phyloP scores from a whole-genome alignment of 1,140 invertebrate species.

The Limonius californicus region DNA sequence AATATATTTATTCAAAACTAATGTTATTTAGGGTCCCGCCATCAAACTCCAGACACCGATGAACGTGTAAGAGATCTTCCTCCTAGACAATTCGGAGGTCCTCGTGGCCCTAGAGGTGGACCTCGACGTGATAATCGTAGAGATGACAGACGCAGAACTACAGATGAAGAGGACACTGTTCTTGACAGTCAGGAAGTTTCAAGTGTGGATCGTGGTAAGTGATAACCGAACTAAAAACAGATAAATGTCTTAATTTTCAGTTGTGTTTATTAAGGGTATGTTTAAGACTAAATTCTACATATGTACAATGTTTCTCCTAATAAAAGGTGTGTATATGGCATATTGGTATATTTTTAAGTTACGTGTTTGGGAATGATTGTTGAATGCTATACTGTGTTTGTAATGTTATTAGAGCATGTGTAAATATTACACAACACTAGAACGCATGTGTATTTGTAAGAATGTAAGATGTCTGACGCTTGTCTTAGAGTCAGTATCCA shows the following conservation, averaged over 20 bases:
- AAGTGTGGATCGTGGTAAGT: conserved; percentile 71
- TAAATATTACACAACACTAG: not conserved
- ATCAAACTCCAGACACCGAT: conserved; percentile 57
- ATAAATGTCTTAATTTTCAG: not conserved
- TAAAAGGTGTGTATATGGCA: conserved; percentile 9
- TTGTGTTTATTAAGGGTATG: not conserved
- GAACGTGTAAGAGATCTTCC: conserved; percentile 54
- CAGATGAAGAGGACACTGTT: conserved; percentile 75
- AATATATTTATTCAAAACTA: not conserved
- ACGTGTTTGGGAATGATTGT: conserved; percentile 27
- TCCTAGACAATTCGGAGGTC: conserved; percentile 48
- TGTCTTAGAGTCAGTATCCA: conserved; percentile 56
- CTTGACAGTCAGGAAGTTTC: conserved; percentile 74
- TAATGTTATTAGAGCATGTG: conserved; percentile 45
- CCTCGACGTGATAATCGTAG: conserved; percentile 55
- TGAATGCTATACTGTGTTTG: conserved; percentile 26
- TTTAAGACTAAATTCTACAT: not conserved
- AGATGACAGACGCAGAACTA: conserved; percentile 64
- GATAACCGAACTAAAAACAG: not conserved
- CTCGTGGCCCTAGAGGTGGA: conserved; percentile 42
- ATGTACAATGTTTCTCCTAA: not conserved
- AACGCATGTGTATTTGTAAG: conserved; percentile 2
- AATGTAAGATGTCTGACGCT: conserved; percentile 30
- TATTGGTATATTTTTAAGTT: conserved; percentile 16
- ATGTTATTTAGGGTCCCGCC: conserved; percentile 49